Conservation (phyloP, 2,888 invertebrate species). For the Chloroclystis v-ata region DNA sequence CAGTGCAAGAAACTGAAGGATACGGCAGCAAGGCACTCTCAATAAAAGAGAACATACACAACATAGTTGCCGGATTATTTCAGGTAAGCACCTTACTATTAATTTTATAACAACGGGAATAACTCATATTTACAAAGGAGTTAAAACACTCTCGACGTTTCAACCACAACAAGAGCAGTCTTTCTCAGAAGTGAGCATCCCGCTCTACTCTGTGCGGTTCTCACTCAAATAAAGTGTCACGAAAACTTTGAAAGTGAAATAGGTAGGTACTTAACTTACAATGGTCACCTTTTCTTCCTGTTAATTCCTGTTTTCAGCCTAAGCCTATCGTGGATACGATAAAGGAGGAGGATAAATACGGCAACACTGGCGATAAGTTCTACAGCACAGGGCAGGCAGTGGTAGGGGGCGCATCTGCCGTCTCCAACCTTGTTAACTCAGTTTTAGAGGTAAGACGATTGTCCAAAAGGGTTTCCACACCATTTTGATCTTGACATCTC, state of each 20-base stretch:
- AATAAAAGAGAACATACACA: slow-evolving; percentile 61
- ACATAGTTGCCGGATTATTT: slow-evolving; percentile 58
- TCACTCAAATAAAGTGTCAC: too few relatives aligned
- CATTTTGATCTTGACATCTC: too few relatives aligned
- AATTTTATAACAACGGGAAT: too few relatives aligned
- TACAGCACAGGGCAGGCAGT: slow-evolving; percentile 80
- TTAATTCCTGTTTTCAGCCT: slow-evolving; percentile 61
- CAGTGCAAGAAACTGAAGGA: slow-evolving; percentile 59
- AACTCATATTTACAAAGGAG: too few relatives aligned
- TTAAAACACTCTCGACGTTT: too few relatives aligned
- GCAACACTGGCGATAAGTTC: slow-evolving; percentile 84
- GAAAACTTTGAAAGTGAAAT: too few relatives aligned
- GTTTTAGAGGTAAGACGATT: slow-evolving; percentile 80
- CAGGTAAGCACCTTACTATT: slow-evolving; percentile 44
- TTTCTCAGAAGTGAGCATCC: too few relatives aligned
- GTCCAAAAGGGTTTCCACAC: too few relatives aligned
- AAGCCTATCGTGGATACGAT: slow-evolving; percentile 86
- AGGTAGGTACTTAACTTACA: too few relatives aligned
- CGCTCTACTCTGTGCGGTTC: too few relatives aligned
- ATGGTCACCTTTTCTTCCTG: too few relatives aligned
- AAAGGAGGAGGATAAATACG: slow-evolving; percentile 86
- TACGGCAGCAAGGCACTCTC: slow-evolving; percentile 59
- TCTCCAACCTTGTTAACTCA: slow-evolving; percentile 81
- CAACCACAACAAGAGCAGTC: too few relatives aligned
- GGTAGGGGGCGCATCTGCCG: slow-evolving; percentile 82